These are phyloP conservation scores for Lampris megalopsis DNA, from an alignment of 2,113 vertebrate genomes.

Conservation along the genomic window DNA sequence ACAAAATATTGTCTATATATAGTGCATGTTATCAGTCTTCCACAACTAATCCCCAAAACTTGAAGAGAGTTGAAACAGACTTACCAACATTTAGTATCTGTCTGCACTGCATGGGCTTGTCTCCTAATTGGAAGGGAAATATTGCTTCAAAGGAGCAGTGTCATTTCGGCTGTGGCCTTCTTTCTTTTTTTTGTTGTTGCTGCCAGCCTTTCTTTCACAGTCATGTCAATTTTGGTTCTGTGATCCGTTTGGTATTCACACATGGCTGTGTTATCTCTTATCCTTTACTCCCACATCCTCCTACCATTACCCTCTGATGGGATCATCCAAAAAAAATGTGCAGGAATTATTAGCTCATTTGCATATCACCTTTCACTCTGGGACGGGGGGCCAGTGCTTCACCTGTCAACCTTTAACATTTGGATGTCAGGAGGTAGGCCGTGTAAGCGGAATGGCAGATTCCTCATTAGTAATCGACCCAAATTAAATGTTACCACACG, in stretches of 20 bases:
- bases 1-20: background rate
- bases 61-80: background rate
- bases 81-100: conserved; percentile 9
- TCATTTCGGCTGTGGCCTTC: conserved; percentile 8
- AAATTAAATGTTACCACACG: conserved; percentile 55
- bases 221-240: conserved; percentile 11
- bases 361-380: conserved; percentile 46
- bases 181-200: background rate
- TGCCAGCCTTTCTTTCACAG: background rate
- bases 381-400: conserved; percentile 49
- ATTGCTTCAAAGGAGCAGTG: background rate
- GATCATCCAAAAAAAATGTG: conserved; percentile 53
- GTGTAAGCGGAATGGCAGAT: conserved; percentile 39
- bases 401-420: conserved; percentile 72
- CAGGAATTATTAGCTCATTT: conserved; percentile 69
- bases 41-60: background rate
- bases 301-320: conserved; percentile 71
- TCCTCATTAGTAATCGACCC: conserved; percentile 65
- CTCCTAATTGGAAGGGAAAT: conserved; percentile 1
- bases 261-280: conserved; percentile 45
- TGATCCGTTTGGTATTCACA: conserved; percentile 35
- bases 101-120: conserved; percentile 6
- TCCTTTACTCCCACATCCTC: conserved; percentile 51
- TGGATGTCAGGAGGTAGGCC: conserved; percentile 59
- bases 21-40: background rate